Evolutionary conservation across 2,888 invertebrate species (phyloP).

Genomic region (Diploptera punctata): DNA sequence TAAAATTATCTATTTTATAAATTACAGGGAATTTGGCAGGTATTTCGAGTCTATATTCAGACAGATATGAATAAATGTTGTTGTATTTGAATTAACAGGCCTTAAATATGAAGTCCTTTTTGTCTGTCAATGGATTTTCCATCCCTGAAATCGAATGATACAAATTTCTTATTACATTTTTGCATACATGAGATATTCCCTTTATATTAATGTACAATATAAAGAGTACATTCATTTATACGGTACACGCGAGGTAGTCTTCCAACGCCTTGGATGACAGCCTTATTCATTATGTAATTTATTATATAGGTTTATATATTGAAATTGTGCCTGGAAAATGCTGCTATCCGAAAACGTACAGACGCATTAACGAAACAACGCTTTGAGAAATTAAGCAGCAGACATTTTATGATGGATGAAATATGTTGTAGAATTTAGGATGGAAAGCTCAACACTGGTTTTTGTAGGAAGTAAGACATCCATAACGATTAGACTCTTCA

Average conservation of each 20-base stretch:
- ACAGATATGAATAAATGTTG: no score
- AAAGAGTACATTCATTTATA: conserved; percentile 1
- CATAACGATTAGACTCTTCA: no score
- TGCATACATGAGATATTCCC: background rate
- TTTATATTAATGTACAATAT: background rate
- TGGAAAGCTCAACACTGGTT: no score
- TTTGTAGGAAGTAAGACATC: no score
- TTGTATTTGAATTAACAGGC: no score
- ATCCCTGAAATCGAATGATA: background rate
- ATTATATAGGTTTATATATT: conserved; percentile 24
- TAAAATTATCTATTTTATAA: no score
- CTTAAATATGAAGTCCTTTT: no score
- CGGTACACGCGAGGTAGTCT: conserved; percentile 7
- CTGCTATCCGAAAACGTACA: background rate
- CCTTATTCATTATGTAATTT: conserved; percentile 10
- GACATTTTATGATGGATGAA: background rate
- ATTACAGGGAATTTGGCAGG: no score
- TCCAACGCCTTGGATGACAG: background rate
- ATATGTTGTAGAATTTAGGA: background rate
- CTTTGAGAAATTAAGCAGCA: conserved; percentile 17
- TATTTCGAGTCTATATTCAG: no score
- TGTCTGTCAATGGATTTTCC: no score
- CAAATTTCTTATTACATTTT: background rate
- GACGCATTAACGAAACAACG: background rate
- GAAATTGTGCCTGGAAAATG: background rate